phyloP scores from a whole-genome alignment of 2,113 vertebrate species.

The Pampusana beccarii region DNA sequence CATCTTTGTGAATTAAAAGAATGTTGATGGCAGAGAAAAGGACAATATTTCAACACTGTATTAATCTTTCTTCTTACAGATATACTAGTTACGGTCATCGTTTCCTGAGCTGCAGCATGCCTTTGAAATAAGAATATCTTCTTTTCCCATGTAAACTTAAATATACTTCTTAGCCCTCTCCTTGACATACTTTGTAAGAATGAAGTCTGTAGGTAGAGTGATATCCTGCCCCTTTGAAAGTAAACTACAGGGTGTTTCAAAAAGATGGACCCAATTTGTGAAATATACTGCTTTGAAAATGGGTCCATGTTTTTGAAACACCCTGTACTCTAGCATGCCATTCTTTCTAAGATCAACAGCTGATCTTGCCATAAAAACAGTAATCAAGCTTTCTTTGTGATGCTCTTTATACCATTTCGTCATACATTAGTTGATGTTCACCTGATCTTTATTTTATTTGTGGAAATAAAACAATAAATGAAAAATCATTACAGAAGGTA shows the following conservation, averaged over 20 bases:
- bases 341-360: neutral
- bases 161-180: neutral
- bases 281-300: no score
- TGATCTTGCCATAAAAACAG: neutral
- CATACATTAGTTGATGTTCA: neutral
- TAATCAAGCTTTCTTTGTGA: neutral
- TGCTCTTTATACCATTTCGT: neutral
- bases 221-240: neutral
- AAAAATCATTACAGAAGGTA: neutral
- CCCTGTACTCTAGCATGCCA: neutral
- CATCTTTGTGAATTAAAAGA: neutral
- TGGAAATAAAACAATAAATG: neutral
- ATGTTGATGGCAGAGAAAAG: neutral
- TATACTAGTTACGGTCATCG: neutral
- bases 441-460: neutral
- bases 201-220: neutral
- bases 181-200: neutral
- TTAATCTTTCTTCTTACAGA: neutral
- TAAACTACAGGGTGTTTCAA: neutral
- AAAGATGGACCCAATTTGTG: no score
- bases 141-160: neutral
- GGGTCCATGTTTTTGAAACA: no score
- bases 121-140: neutral
- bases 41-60: neutral
- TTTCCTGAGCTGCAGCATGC: neutral